Conservation (phyloP, 2,888 invertebrate species). For the Zaprionus obscuricornis region DNA sequence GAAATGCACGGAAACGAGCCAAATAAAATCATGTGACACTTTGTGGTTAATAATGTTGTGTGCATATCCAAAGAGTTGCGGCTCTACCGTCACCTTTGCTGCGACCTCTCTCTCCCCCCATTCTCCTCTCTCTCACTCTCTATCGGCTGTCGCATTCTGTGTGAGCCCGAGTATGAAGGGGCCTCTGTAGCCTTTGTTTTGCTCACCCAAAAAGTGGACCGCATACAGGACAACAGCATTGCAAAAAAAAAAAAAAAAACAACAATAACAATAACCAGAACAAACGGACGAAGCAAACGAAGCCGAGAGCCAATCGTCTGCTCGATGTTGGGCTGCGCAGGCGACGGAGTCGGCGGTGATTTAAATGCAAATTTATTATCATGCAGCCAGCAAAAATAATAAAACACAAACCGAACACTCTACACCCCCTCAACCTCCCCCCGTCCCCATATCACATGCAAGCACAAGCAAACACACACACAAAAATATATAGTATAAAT, state of each 20-base stretch:
- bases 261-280: slow-evolving; percentile 39
- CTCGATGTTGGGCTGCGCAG: slow-evolving; percentile 4
- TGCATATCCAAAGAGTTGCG: slow-evolving; percentile 32
- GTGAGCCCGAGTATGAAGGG: background rate
- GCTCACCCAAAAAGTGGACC: slow-evolving; percentile 42
- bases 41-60: slow-evolving; percentile 76
- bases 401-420: slow-evolving; percentile 36
- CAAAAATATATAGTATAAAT: slow-evolving; percentile 53
- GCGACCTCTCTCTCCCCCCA: too few species aligned
- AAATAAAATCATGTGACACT: slow-evolving; percentile 79
- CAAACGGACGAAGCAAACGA: slow-evolving; percentile 6
- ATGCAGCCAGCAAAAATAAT: slow-evolving; percentile 68
- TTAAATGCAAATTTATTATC: slow-evolving; percentile 78
- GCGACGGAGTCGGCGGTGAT: slow-evolving; percentile 60
- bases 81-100: too few species aligned
- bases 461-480: background rate
- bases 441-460: slow-evolving; percentile 8
- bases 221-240: background rate
- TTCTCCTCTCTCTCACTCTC: slow-evolving; percentile 1
- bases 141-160: background rate
- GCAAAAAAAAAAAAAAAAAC: slow-evolving; percentile 7
- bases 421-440: background rate
- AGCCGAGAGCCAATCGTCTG: slow-evolving; percentile 22
- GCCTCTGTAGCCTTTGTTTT: slow-evolving; percentile 39
- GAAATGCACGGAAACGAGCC: slow-evolving; percentile 63